Percentiles rank a stretch among this genome's conserved stretches.
phyloP scores from a whole-genome alignment of 37 sponge, comb jelly and placozoan genomes.

The Beroe ovata region DNA sequence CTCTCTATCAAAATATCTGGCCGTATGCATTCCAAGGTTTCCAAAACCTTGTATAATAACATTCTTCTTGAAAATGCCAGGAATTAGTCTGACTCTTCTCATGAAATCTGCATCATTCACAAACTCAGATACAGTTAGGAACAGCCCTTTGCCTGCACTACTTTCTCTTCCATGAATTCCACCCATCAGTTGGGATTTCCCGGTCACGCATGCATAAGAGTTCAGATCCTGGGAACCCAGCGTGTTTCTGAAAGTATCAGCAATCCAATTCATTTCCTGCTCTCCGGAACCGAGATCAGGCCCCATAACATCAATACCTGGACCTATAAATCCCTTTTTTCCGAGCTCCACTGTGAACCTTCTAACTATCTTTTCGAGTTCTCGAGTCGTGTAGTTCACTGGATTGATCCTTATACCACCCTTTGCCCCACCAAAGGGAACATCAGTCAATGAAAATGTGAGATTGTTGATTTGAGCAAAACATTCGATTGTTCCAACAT shows the following conservation, averaged over 20 bases:
- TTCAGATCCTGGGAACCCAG: constrained; percentile 82
- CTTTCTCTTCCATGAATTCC: constrained; percentile 94
- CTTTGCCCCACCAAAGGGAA: constrained; percentile 98
- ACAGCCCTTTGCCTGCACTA: constrained; percentile 56
- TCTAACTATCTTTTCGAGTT: constrained; percentile 91
- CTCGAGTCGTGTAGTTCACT: constrained; percentile 54
- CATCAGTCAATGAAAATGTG: constrained; percentile 95
- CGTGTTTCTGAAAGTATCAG: constrained; percentile 94
- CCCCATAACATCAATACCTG: constrained; percentile 90
- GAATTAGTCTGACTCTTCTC: constrained; percentile 12
- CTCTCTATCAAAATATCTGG: constrained; percentile 80
- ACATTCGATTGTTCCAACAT: constrained; percentile 73
- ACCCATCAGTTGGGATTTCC: constrained; percentile 69
- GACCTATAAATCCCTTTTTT: constrained; percentile 82
- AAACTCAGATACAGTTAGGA: constrained; percentile 26
- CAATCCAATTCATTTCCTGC: constrained; percentile 98
- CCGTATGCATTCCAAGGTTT: constrained; percentile 89
- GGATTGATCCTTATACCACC: constrained; percentile 95
- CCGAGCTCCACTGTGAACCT: constrained; percentile 94
- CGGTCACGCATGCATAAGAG: constrained; percentile 95
- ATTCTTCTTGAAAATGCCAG: constrained; percentile 16
- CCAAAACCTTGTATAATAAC: constrained; percentile 86
- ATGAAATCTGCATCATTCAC: constrained; percentile 46
- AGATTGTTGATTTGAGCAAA: constrained; percentile 94
- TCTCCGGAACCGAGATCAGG: constrained; percentile 99